Evolutionary conservation across 1,140 invertebrate genomes (phyloP).

Genomic region (Trichogramma pretiosum): DNA sequence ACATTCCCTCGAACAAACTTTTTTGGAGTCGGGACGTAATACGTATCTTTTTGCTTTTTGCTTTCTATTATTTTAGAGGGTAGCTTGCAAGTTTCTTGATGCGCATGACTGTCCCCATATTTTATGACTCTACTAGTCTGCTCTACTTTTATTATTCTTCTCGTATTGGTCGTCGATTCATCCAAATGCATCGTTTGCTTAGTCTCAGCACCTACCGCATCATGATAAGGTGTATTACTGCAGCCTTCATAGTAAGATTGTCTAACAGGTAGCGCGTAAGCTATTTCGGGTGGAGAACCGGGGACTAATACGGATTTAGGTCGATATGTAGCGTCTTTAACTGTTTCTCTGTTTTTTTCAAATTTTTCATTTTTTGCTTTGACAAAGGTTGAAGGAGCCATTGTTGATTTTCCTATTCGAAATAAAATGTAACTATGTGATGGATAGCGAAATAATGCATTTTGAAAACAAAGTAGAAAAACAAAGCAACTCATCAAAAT

Average conservation of each 20-base stretch:
- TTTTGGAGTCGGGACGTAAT: slow-evolving; percentile 50
- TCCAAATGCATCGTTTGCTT: slow-evolving; percentile 60
- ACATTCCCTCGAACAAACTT: slow-evolving; percentile 62
- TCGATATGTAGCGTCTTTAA: slow-evolving; percentile 31
- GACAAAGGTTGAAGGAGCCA: slow-evolving; percentile 13
- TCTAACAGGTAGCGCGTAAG: slow-evolving; percentile 48
- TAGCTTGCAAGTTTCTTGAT: neutral
- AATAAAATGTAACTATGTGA: slow-evolving; percentile 27
- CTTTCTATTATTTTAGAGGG: neutral
- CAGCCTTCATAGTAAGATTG: slow-evolving; percentile 47
- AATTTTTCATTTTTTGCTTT: slow-evolving; percentile 24
- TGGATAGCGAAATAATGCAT: no score
- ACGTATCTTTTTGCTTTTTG: slow-evolving; percentile 25
- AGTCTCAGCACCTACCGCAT: slow-evolving; percentile 54
- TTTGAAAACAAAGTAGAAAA: no score
- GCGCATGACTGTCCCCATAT: slow-evolving; percentile 45
- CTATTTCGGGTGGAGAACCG: slow-evolving; percentile 51
- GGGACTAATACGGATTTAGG: slow-evolving; percentile 47
- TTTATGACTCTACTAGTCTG: slow-evolving; percentile 61
- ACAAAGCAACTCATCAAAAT: no score
- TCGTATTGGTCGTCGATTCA: slow-evolving; percentile 56
- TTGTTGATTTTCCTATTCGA: slow-evolving; percentile 17
- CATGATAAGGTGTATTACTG: slow-evolving; percentile 46
- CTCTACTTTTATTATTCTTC: slow-evolving; percentile 57
- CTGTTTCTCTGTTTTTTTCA: slow-evolving; percentile 26